These are phyloP conservation scores for Blennius ocellaris DNA, from an alignment of 2,113 vertebrate species.

Conservation along the genomic window DNA sequence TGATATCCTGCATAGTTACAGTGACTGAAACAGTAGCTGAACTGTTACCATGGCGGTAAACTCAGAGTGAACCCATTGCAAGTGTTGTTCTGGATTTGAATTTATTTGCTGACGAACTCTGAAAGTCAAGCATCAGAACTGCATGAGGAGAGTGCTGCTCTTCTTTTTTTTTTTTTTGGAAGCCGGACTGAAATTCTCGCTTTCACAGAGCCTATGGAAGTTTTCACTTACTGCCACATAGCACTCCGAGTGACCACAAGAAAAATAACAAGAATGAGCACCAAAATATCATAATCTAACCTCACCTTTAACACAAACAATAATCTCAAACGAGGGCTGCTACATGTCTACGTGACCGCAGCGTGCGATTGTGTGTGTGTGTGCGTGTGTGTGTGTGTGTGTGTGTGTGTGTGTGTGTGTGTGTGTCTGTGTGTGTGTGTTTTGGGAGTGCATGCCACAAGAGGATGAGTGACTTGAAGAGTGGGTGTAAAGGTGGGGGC, in stretches of 20 bases:
- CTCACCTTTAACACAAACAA: slow-evolving; percentile 70
- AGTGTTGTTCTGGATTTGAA: neutral
- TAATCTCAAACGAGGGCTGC: slow-evolving; percentile 51
- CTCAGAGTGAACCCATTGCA: neutral
- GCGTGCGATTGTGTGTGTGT: slow-evolving; percentile 16
- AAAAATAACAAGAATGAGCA: slow-evolving; percentile 57
- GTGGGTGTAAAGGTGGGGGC: slow-evolving; percentile 15
- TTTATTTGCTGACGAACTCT: neutral
- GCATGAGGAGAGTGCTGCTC: neutral
- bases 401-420: too few relatives aligned
- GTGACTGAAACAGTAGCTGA: neutral
- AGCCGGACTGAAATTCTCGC: slow-evolving; percentile 14
- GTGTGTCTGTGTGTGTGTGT: too few relatives aligned
- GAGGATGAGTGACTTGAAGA: slow-evolving; percentile 33
- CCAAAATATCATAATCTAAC: slow-evolving; percentile 59
- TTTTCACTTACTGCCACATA: slow-evolving; percentile 37
- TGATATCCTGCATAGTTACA: slow-evolving; percentile 14
- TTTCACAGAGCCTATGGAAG: slow-evolving; percentile 16
- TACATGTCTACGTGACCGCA: slow-evolving; percentile 3
- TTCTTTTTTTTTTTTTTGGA: slow-evolving; percentile 16
- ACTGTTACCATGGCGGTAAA: slow-evolving; percentile 7
- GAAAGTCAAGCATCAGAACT: neutral
- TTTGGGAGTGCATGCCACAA: neutral
- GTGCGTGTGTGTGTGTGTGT: slow-evolving; percentile 21
- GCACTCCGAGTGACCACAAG: slow-evolving; percentile 42